phyloP scores from a whole-genome alignment of 2,888 invertebrate species.

The Rhodophaea formosa region DNA sequence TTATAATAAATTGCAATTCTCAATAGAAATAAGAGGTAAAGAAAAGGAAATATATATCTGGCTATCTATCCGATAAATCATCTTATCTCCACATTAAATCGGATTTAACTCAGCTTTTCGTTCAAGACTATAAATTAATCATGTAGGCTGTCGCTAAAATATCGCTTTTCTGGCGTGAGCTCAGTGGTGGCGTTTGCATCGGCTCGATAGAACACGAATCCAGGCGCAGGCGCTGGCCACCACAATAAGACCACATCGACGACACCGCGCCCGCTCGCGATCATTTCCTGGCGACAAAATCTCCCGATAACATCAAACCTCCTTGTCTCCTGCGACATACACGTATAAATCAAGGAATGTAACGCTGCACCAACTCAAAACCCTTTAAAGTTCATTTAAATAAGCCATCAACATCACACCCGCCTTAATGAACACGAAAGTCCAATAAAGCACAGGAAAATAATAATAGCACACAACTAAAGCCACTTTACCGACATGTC shows the following conservation, averaged over 20 bases:
- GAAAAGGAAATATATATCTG: constrained; percentile 37
- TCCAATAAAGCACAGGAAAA: constrained; percentile 74
- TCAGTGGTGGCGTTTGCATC: constrained; percentile 53
- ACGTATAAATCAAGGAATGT: constrained; percentile 68
- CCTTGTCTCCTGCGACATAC: constrained; percentile 53
- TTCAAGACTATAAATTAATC: constrained; percentile 77
- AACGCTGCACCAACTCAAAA: constrained; percentile 44
- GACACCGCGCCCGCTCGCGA: constrained; percentile 42
- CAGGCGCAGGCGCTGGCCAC: constrained; percentile 28
- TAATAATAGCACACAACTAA: constrained; percentile 76
- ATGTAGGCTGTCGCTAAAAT: constrained; percentile 79
- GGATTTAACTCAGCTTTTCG: constrained; percentile 58
- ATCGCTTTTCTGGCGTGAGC: constrained; percentile 65
- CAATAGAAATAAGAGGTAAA: constrained; percentile 16
- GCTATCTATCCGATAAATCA: constrained; percentile 66
- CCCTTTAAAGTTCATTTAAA: constrained; percentile 66
- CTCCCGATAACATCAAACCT: constrained; percentile 71
- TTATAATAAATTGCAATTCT: not conserved
- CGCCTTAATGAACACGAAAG: constrained; percentile 70
- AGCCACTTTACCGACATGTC: constrained; percentile 66
- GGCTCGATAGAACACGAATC: constrained; percentile 62
- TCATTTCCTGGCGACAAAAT: constrained; percentile 78
- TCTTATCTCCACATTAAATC: constrained; percentile 73
- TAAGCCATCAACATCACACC: constrained; percentile 61
- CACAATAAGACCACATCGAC: constrained; percentile 61